Conservation (phyloP, 1,140 invertebrate species). For the Heliconius eleuchia region DNA sequence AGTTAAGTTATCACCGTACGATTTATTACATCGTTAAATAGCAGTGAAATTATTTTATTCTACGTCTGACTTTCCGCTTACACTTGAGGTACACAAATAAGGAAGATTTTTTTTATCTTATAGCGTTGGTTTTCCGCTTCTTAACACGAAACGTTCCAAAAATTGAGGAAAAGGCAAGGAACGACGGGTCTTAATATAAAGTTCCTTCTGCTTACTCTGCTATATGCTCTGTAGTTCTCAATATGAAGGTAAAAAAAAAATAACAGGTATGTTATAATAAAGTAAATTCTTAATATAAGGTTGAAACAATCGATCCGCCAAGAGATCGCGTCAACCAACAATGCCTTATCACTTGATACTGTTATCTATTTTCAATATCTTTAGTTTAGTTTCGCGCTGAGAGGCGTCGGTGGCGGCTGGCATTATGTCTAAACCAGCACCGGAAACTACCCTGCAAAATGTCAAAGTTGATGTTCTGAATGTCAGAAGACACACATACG, state of each 20-base stretch:
- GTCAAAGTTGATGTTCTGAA: conserved; percentile 32
- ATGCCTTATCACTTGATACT: conserved; percentile 40
- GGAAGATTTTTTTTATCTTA: no score
- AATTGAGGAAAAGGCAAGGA: background rate
- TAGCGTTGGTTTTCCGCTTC: background rate
- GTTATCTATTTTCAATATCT: conserved; percentile 38
- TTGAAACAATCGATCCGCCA: conserved; percentile 17
- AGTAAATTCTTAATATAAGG: background rate
- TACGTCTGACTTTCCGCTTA: no score
- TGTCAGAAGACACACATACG: background rate
- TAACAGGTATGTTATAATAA: background rate
- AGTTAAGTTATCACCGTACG: no score
- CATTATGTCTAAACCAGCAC: conserved; percentile 34
- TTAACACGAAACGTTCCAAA: background rate
- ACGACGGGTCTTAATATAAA: background rate
- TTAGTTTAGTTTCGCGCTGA: conserved; percentile 27
- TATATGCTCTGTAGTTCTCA: no score
- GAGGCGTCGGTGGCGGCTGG: background rate
- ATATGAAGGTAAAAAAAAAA: background rate
- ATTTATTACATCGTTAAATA: no score
- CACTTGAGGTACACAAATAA: no score
- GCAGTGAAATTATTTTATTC: no score
- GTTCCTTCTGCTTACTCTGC: background rate
- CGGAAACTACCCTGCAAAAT: background rate
- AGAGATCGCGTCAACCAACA: background rate